phyloP scores from a whole-genome alignment of 2,113 vertebrate genomes.

The Lampris megalopsis region DNA sequence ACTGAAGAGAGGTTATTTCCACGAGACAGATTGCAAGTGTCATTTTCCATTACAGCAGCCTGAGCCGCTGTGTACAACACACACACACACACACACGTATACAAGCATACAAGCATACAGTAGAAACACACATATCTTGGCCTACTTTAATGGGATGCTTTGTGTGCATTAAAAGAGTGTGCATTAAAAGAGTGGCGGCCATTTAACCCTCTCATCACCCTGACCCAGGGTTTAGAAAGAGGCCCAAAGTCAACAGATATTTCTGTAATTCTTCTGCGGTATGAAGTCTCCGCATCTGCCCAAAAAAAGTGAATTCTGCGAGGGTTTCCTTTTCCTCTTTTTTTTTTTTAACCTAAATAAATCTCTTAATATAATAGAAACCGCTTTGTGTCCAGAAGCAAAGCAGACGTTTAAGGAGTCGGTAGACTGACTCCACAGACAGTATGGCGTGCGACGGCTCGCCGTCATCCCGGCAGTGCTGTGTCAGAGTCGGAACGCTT shows the following conservation, averaged over 20 bases:
- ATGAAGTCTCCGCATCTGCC: conserved; percentile 9
- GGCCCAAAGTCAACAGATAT: neutral
- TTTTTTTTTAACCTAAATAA: neutral
- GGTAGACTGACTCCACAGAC: too few species aligned
- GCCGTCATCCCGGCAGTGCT: too few species aligned
- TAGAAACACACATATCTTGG: conserved; percentile 54
- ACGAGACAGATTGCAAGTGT: conserved; percentile 87
- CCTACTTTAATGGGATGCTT: conserved; percentile 80
- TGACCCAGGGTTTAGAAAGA: conserved; percentile 11
- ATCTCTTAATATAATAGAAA: neutral
- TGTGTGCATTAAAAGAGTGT: conserved; percentile 53
- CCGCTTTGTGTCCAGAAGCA: neutral
- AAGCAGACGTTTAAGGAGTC: too few species aligned
- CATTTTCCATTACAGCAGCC: conserved; percentile 83
- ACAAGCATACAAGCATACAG: conserved; percentile 41
- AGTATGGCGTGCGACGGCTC: too few species aligned
- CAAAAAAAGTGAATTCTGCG: conserved; percentile 9
- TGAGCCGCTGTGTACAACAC: conserved; percentile 58
- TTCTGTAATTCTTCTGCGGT: neutral
- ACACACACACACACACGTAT: conserved; percentile 38
- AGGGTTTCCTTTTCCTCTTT: conserved; percentile 4
- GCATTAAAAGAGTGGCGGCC: conserved; percentile 57
- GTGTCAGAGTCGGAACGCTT: too few species aligned
- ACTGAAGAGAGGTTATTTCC: conserved; percentile 81
- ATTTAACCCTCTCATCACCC: conserved; percentile 57